Evolutionary conservation across 2,888 invertebrate species (phyloP).

Genomic region (Archips xylosteana): DNA sequence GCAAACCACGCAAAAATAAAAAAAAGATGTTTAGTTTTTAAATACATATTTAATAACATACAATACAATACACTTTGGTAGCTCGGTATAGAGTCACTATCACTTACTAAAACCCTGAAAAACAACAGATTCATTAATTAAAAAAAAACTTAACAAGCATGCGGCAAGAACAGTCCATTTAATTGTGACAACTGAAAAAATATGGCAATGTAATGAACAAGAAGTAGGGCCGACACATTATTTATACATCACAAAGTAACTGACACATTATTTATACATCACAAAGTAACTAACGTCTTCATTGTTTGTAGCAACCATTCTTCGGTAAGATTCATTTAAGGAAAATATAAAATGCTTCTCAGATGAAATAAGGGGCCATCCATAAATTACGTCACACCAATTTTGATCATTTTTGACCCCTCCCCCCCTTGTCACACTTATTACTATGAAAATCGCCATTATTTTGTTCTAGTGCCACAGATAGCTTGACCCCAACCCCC

Average conservation of each 20-base stretch:
- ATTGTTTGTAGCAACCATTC: background rate
- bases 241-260: background rate
- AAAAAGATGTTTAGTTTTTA: background rate
- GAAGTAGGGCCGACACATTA: background rate
- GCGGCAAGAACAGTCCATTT: slow-evolving; percentile 16
- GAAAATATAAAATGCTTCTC: background rate
- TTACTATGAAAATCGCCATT: too few species aligned
- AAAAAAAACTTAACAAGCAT: background rate
- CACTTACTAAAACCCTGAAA: slow-evolving; percentile 5
- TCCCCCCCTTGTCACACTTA: too few species aligned
- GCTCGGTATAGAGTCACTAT: slow-evolving; percentile 42
- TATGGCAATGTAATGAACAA: background rate
- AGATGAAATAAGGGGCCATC: too few species aligned
- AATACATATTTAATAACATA: slow-evolving; percentile 52
- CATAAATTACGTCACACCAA: too few species aligned
- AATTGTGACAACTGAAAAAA: background rate
- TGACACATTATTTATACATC: background rate
- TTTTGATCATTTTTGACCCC: too few species aligned
- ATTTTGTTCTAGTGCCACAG: too few species aligned
- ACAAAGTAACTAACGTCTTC: background rate
- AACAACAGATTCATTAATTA: slow-evolving; percentile 2
- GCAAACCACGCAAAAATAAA: background rate
- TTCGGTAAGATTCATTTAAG: background rate
- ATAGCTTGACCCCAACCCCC: too few species aligned
- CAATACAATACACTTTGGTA: slow-evolving; percentile 52